Conservation (phyloP, 2,113 vertebrate genomes). For the Psettodes erumei region DNA sequence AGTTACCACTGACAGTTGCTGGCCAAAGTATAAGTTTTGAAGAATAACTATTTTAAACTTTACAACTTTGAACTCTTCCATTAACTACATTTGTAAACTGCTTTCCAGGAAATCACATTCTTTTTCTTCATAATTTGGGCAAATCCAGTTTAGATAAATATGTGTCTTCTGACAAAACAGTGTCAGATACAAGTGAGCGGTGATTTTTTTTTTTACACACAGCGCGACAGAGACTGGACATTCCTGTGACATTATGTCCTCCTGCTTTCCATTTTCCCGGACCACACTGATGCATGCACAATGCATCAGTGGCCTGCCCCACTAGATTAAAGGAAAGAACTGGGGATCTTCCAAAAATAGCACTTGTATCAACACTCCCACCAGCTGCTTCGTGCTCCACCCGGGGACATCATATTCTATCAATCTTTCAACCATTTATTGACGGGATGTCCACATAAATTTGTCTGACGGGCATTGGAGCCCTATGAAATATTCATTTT, state of each 20-base stretch:
- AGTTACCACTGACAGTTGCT: neutral
- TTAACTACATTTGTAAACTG: neutral
- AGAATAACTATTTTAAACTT: neutral
- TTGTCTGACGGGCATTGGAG: slow-evolving; percentile 74
- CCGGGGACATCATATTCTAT: slow-evolving; percentile 78
- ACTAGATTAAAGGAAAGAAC: slow-evolving; percentile 69
- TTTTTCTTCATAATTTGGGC: neutral
- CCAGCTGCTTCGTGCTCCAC: slow-evolving; percentile 73
- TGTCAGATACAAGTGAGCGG: neutral
- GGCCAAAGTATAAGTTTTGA: neutral
- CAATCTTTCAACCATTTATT: slow-evolving; percentile 83
- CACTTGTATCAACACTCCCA: slow-evolving; percentile 69
- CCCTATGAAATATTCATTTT: slow-evolving; percentile 81
- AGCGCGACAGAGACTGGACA: neutral
- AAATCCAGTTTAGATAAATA: neutral
- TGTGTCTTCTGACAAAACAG: neutral
- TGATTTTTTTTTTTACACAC: slow-evolving; percentile 7
- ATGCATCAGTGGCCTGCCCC: slow-evolving; percentile 53
- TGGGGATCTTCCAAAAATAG: slow-evolving; percentile 76
- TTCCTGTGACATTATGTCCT: slow-evolving; percentile 36
- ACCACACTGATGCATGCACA: slow-evolving; percentile 54
- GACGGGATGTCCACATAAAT: slow-evolving; percentile 82
- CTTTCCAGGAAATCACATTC: neutral
- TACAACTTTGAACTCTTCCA: neutral
- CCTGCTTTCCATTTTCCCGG: slow-evolving; percentile 54